These are phyloP conservation scores for honey bee (Apis mellifera) DNA, from an alignment of 1,140 invertebrate species.

Conservation along the genomic window DNA sequence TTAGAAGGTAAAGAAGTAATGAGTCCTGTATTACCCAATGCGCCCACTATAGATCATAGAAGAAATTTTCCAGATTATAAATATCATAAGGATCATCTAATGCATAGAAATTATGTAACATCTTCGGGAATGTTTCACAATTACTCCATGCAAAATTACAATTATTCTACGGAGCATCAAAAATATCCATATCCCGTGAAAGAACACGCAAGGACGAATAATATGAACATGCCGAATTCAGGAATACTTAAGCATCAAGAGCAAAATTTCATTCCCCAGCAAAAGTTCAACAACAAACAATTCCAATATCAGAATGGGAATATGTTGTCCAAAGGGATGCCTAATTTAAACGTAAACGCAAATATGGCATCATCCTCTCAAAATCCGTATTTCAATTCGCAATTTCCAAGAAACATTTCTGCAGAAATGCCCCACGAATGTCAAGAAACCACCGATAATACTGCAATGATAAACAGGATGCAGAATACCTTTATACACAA, in stretches of 20 bases:
- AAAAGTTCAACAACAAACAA: conserved; percentile 73
- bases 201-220: conserved; percentile 67
- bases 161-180: conserved; percentile 71
- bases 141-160: conserved; percentile 75
- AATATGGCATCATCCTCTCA: conserved; percentile 65
- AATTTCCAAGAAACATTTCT: conserved; percentile 58
- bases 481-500: conserved; percentile 51
- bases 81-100: conserved; percentile 71
- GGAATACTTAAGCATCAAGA: conserved; percentile 75
- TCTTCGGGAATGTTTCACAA: conserved; percentile 68
- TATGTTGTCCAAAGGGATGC: conserved; percentile 63
- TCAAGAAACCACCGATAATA: conserved; percentile 60
- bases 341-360: conserved; percentile 53
- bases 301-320: conserved; percentile 68
- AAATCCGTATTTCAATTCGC: conserved; percentile 73
- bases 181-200: conserved; percentile 75
- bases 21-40: conserved; percentile 29
- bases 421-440: conserved; percentile 67
- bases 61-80: conserved; percentile 73
- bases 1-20: conserved; percentile 66
- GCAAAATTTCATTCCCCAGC: conserved; percentile 65
- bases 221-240: conserved; percentile 58
- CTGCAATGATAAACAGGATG: conserved; percentile 53
- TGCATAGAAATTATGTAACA: conserved; percentile 68
- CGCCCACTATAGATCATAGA: conserved; percentile 65